Percentiles rank a stretch among this genome's conserved stretches.
Evolutionary conservation across 2,797 vertebrate species (phyloP).

Genomic region (Sebastes umbrosus): DNA sequence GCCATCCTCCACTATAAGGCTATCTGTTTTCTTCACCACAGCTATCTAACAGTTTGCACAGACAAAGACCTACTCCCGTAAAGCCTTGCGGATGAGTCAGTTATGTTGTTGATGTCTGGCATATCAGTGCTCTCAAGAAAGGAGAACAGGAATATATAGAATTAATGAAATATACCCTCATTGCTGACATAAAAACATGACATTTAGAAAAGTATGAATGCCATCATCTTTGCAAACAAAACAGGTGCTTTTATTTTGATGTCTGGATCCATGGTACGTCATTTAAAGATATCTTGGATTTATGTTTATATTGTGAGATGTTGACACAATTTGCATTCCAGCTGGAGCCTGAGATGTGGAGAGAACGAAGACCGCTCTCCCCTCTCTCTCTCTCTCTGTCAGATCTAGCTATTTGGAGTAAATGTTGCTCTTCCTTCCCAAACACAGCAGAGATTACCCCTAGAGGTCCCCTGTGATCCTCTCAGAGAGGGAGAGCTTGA

Average conservation of each 20-base stretch:
- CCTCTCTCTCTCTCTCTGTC: background rate
- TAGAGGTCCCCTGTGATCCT: conserved; percentile 1
- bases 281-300: background rate
- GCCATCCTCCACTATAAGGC: background rate
- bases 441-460: background rate
- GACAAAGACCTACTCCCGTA: background rate
- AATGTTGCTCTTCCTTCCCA: conserved; percentile 8
- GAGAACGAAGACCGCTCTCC: background rate
- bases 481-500: background rate
- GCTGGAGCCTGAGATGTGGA: background rate
- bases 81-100: background rate
- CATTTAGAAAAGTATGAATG: background rate
- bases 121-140: background rate
- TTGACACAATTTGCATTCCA: background rate
- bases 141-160: background rate
- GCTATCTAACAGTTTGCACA: background rate
- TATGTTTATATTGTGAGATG: background rate
- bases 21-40: background rate
- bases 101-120: background rate
- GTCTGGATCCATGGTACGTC: background rate
- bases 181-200: background rate
- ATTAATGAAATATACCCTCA: background rate
- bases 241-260: background rate
- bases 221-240: background rate
- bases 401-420: conserved; percentile 2